Percentiles rank a stretch among this genome's conserved stretches.
Evolutionary conservation across 2,113 vertebrate species (phyloP).

Genomic region (Athene cunicularia): DNA sequence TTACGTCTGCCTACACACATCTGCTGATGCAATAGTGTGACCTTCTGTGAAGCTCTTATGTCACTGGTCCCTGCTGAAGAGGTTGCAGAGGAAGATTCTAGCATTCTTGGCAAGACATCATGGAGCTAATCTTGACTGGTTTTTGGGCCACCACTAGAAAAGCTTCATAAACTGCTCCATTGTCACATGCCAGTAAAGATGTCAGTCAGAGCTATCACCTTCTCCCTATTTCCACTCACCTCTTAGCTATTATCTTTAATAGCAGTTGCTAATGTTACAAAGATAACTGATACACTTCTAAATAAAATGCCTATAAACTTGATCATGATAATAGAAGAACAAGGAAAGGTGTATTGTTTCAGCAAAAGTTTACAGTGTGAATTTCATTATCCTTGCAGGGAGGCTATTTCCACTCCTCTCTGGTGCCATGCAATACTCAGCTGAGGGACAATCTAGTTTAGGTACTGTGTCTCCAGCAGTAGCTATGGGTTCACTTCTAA

Average conservation of each 20-base stretch:
- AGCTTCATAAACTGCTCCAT: background rate
- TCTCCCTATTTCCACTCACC: constrained; percentile 3
- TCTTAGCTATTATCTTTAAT: background rate
- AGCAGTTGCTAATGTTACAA: constrained; percentile 14
- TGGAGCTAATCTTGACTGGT: background rate
- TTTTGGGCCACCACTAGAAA: background rate
- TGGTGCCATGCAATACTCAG: background rate
- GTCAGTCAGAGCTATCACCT: constrained; percentile 14
- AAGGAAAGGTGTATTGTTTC: background rate
- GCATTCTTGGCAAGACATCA: constrained; percentile 8
- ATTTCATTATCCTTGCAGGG: background rate
- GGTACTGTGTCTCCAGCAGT: background rate
- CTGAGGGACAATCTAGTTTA: background rate
- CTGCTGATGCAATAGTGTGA: background rate
- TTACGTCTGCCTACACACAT: rapidly evolving
- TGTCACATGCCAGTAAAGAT: background rate
- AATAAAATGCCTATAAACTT: background rate
- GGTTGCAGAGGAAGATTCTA: background rate
- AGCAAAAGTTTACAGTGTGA: background rate
- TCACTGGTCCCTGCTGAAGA: background rate
- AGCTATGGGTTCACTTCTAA: background rate
- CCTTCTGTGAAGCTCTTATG: background rate
- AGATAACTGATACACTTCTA: background rate
- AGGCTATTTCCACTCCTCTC: background rate
- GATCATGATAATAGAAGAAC: background rate